Conservation (phyloP, 2,888 invertebrate species). For the Cepaea hortensis region DNA sequence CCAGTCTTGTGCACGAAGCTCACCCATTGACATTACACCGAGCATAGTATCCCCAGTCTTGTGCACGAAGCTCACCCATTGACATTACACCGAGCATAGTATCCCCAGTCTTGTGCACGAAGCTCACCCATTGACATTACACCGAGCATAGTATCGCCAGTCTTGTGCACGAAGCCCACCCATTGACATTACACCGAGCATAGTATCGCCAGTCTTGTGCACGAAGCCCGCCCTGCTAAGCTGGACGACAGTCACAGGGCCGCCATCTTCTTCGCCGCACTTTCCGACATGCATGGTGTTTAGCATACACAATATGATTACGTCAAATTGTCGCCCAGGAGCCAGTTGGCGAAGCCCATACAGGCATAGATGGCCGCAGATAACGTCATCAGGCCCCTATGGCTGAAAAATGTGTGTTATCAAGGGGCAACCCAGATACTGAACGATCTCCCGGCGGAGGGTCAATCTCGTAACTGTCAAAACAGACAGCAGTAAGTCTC, state of each 20-base stretch:
- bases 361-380: background rate
- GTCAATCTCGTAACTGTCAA: background rate
- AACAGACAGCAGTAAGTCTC: background rate
- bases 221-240: background rate
- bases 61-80: background rate
- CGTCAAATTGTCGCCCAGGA: no score
- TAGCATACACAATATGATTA: background rate
- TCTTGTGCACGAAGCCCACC: background rate
- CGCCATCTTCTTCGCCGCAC: background rate
- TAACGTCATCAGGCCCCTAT: background rate
- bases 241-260: background rate
- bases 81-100: background rate
- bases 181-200: constrained; percentile 1
- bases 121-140: background rate
- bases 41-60: background rate
- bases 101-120: background rate
- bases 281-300: no score
- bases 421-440: background rate
- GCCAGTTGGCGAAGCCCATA: background rate
- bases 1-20: no score
- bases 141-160: constrained; percentile 3
- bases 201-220: constrained; percentile 19
- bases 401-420: background rate
- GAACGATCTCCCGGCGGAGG: background rate
- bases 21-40: background rate